A percentile compares a stretch with the other conserved stretches of the same genome.
Evolutionary conservation across 2,888 invertebrate species (phyloP).

Genomic region (Phorcus lineatus): DNA sequence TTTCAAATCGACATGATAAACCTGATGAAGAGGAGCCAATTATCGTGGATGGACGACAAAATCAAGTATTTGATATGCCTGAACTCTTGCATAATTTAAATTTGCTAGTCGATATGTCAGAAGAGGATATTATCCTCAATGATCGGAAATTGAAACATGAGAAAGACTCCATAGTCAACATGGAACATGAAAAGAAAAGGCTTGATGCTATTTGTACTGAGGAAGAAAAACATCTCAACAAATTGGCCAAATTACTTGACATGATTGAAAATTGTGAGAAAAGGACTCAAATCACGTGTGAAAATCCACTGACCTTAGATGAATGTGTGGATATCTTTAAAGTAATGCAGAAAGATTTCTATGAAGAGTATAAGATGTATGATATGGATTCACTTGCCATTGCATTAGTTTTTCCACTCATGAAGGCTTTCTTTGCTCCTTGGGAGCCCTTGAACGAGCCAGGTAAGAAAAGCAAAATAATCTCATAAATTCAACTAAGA

Average conservation of each 20-base stretch:
- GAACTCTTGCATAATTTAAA: slow-evolving; percentile 95
- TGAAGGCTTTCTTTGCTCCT: slow-evolving; percentile 81
- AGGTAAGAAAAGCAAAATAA: neutral
- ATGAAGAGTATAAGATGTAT: slow-evolving; percentile 84
- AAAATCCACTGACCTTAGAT: slow-evolving; percentile 77
- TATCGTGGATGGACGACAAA: slow-evolving; percentile 32
- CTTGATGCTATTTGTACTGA: slow-evolving; percentile 82
- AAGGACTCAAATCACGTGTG: slow-evolving; percentile 58
- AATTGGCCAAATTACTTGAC: slow-evolving; percentile 82
- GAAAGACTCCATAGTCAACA: slow-evolving; percentile 85
- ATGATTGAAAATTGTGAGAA: slow-evolving; percentile 80
- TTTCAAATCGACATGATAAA: slow-evolving; percentile 82
- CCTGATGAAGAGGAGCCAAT: slow-evolving; percentile 79
- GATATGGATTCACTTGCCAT: slow-evolving; percentile 89
- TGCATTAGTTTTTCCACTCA: slow-evolving; percentile 88
- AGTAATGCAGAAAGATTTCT: slow-evolving; percentile 69
- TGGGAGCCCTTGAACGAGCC: slow-evolving; percentile 86
- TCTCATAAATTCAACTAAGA: too few relatives aligned
- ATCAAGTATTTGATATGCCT: slow-evolving; percentile 81
- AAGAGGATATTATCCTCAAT: slow-evolving; percentile 90
- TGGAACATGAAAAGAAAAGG: slow-evolving; percentile 87
- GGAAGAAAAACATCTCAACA: slow-evolving; percentile 85
- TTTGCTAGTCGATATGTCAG: slow-evolving; percentile 92
- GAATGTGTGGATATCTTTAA: slow-evolving; percentile 69
- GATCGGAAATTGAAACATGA: slow-evolving; percentile 81